Percentiles rank a stretch among this genome's conserved stretches.
Evolutionary conservation across 2,113 vertebrate species (phyloP).

Genomic region (Trogon surrucura): DNA sequence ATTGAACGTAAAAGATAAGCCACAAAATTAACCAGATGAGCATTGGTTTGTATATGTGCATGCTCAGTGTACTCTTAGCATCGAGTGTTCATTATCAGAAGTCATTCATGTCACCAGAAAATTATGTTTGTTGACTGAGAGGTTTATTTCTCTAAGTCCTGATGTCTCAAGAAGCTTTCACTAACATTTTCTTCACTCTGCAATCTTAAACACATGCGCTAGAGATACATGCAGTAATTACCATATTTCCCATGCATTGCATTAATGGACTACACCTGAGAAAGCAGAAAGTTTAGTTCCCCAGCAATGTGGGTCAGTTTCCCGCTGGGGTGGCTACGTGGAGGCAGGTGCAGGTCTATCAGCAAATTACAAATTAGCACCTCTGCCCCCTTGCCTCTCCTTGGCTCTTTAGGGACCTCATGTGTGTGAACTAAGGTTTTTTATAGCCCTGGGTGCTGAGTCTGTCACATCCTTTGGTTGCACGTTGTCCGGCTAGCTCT

Average conservation of each 20-base stretch:
- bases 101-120: not conserved
- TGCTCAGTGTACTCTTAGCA: not conserved
- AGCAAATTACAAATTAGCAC: not conserved
- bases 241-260: not conserved
- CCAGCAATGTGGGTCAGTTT: not conserved
- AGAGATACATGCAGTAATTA: not conserved
- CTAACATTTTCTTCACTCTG: not conserved
- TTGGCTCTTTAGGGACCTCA: not conserved
- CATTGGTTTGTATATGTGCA: not conserved
- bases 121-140: not conserved
- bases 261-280: not conserved
- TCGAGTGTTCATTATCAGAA: not conserved
- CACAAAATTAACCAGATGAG: not conserved
- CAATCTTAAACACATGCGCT: not conserved
- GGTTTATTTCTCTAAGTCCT: not conserved
- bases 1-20: not conserved
- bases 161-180: not conserved
- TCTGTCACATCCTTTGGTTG: not conserved
- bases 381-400: not conserved
- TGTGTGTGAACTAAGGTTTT: not conserved
- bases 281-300: not conserved
- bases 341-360: not conserved
- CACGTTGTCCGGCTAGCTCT: not conserved
- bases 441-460: not conserved
- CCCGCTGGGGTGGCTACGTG: not conserved